Evolutionary conservation across 2,797 vertebrate genomes (phyloP), one percentile per base, ranked within the genome.

Genomic region (Rhinichthys osculus): DNA sequence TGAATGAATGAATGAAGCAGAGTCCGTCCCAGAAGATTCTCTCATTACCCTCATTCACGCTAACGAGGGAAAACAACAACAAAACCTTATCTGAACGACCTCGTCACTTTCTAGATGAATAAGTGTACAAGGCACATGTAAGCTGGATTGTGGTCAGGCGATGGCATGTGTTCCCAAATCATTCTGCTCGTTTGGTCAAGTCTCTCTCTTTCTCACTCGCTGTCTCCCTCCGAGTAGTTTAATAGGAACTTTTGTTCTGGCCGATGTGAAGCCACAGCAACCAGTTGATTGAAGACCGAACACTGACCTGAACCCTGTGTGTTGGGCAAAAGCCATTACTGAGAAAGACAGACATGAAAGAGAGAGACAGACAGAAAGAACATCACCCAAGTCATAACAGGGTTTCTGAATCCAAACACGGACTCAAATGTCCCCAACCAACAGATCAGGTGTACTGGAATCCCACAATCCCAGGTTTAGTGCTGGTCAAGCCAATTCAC

Each of bases 171-270:
- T n/a, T 71, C 10, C 38, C 69, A 71, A 40, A 71, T 42, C 10
- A 23, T 76, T 78, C 17, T 62, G 38, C 52, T 83, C 67, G 27
- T 38, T 72, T 50, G 33, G 5, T 71, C 78, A 35, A 67, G n/a
- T 78, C 44, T 81, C 54, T 72, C n/a, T 67, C 30, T 42, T 13
- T 62, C 59, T 27, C 59, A 13, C n/a, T 62, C 10, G 19, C n/a
- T 27, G 23, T n/a, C 57, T 62, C 57, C 10, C 16, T 70, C 44
- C n/a, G 50, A 42, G 19, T 21, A 86, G 50, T 78, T 13, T 5
- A 84, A 44, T 87, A 82, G 82, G 83, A 84, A 74, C 62, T 9
- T 42, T 62, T 74, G 30, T 85, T 79, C 81, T 67, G 19, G 54
- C 42, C n/a, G 67, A 35, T 70, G 30, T 27, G 30, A 81, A 87